Evolutionary conservation across 2,888 invertebrate genomes (phyloP).

Genomic region (Drosophila mimetica): DNA sequence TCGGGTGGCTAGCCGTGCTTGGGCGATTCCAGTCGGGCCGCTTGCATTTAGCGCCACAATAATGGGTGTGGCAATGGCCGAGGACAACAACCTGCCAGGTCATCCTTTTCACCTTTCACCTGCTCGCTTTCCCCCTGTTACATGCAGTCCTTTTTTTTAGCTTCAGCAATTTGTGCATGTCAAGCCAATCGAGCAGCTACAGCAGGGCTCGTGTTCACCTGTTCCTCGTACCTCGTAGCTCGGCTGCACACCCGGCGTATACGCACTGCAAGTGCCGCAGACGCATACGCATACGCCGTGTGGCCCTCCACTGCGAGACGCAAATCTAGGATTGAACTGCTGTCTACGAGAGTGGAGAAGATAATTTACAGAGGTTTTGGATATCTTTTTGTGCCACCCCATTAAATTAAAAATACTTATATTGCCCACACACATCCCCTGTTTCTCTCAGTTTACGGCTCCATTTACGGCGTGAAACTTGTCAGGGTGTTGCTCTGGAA

Average conservation of each 20-base stretch:
- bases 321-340: background rate
- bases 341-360: background rate
- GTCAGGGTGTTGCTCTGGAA: slow-evolving; percentile 78
- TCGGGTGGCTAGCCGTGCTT: background rate
- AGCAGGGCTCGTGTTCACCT: background rate
- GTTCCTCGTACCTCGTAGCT: too few relatives aligned
- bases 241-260: slow-evolving; percentile 36
- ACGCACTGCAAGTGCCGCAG: slow-evolving; percentile 49
- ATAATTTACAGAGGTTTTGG: background rate
- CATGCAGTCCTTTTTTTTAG: background rate
- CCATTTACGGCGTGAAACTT: slow-evolving; percentile 59
- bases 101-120: slow-evolving; percentile 22
- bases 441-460: slow-evolving; percentile 7
- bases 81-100: slow-evolving; percentile 72
- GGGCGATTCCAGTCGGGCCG: slow-evolving; percentile 24
- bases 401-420: too few relatives aligned
- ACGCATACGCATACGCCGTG: slow-evolving; percentile 30
- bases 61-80: slow-evolving; percentile 50
- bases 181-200: slow-evolving; percentile 64
- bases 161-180: slow-evolving; percentile 61
- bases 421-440: too few relatives aligned
- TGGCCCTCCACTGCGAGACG: slow-evolving; percentile 9
- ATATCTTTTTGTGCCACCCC: too few relatives aligned
- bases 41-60: slow-evolving; percentile 20
- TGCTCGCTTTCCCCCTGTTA: background rate